These are phyloP conservation scores for Macrostomum lignano DNA, from an alignment of 1,140 invertebrate genomes.

Conservation along the genomic window DNA sequence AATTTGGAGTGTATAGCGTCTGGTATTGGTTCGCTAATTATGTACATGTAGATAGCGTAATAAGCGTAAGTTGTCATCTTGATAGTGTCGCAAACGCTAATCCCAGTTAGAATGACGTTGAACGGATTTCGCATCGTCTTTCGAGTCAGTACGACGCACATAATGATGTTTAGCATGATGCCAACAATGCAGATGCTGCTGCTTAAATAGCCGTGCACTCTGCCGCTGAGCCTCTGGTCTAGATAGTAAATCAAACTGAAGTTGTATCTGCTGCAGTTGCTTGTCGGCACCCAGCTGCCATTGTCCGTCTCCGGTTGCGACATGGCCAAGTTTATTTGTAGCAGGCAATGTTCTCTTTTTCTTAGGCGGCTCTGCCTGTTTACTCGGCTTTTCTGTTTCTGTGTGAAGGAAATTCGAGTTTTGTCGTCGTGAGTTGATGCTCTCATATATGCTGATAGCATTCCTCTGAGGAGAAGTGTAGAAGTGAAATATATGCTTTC, in stretches of 20 bases:
- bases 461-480: too few relatives aligned
- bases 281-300: too few relatives aligned
- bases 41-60: neutral
- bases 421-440: too few relatives aligned
- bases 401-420: too few relatives aligned
- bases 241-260: neutral
- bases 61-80: conserved; percentile 33
- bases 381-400: too few relatives aligned
- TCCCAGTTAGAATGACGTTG: conserved; percentile 44
- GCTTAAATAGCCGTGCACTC: conserved; percentile 36
- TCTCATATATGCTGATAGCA: too few relatives aligned
- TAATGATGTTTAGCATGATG: conserved; percentile 48
- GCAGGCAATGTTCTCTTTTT: too few relatives aligned
- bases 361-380: too few relatives aligned
- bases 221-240: neutral
- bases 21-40: neutral
- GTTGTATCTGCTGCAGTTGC: too few relatives aligned
- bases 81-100: conserved; percentile 47
- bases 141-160: conserved; percentile 50
- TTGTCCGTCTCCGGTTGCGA: too few relatives aligned
- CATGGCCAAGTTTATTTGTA: too few relatives aligned
- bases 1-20: neutral
- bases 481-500: too few relatives aligned
- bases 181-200: conserved; percentile 48
- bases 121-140: conserved; percentile 45